Percentiles rank a stretch among this genome's conserved stretches.
Conservation (phyloP, 2,797 vertebrate genomes). For the Tenualosa thibaudeaui region DNA sequence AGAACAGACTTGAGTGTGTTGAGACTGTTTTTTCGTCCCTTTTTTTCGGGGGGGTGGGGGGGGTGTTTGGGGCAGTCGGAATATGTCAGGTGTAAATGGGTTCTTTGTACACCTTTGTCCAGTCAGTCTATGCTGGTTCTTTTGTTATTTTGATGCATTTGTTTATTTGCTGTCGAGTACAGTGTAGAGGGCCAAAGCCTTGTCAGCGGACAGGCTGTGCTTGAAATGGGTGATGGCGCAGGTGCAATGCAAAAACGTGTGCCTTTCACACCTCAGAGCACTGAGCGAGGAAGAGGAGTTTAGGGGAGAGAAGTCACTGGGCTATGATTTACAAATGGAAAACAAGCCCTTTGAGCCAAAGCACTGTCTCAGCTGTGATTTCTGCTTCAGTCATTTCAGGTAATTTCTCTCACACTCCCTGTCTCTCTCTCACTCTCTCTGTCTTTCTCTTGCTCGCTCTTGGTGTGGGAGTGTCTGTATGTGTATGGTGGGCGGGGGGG, state of each 20-base stretch:
- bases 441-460: background rate
- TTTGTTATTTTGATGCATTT: conserved; percentile 16
- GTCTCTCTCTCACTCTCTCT: background rate
- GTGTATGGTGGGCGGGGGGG: background rate
- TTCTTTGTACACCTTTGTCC: too few species aligned
- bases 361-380: background rate
- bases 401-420: background rate
- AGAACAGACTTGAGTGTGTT: background rate
- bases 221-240: conserved; percentile 17
- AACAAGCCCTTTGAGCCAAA: conserved; percentile 5
- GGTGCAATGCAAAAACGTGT: background rate
- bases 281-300: background rate
- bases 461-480: background rate
- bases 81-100: background rate
- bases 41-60: too few species aligned
- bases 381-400: background rate
- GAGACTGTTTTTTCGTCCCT: background rate
- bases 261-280: background rate
- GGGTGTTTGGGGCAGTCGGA: too few species aligned
- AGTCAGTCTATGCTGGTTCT: background rate
- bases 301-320: background rate
- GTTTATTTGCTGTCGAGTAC: conserved; percentile 15
- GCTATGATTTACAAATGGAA: conserved; percentile 13
- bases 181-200: background rate
- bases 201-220: conserved; percentile 15